Base-by-base conservation (phyloP, 2,888 invertebrate species). In the Xestia ashworthii region DNA sequence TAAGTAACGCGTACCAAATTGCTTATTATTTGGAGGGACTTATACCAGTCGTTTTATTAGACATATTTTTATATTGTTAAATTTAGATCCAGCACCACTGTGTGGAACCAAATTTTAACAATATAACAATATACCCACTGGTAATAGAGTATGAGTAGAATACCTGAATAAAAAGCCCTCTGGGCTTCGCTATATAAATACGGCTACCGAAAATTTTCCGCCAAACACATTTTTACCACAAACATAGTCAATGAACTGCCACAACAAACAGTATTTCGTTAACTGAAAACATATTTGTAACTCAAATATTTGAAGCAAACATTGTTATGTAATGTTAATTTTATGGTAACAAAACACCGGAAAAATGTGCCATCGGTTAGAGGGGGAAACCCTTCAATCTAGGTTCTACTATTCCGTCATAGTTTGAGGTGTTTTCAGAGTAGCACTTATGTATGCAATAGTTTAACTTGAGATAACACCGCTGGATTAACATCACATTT, bases 251-350 rank as follows among this genome's bases (percentile, higher is more conserved):
- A 62, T 69, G 14, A 62, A 81, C 46, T 64, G 70, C 22, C 44
- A 38, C 12, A 16, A 41, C 58, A 68, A 82, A 82, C 60, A 67
- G 55, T 44, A 50, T 60, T 68, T 38, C 48, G 71, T 38, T 50
- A 73, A 70, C 66, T 22, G 53, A 32, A 71, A 55, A 44, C 12
- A 65, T 81, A 72, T 71, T 78, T 77, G 53, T n/a, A 12, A 38
- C 46, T 41, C 60, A 78, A 78, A 82, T 72, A 81, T 78, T 72
- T 81, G 41, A 8, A 25, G 22, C 65, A 48, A 69, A 82, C 64
- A 78, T 58, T 32, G 58, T 76, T 68, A 65, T n/a, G 16, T 60
- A 32, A 71, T 72, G 58, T 50, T 12, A 55, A 70, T 62, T n/a
- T 67, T 48, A 60, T 76, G 8, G 48, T 60, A 55, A 53, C 46